phyloP scores from a whole-genome alignment of 2,888 invertebrate genomes.

The Cancer borealis region DNA sequence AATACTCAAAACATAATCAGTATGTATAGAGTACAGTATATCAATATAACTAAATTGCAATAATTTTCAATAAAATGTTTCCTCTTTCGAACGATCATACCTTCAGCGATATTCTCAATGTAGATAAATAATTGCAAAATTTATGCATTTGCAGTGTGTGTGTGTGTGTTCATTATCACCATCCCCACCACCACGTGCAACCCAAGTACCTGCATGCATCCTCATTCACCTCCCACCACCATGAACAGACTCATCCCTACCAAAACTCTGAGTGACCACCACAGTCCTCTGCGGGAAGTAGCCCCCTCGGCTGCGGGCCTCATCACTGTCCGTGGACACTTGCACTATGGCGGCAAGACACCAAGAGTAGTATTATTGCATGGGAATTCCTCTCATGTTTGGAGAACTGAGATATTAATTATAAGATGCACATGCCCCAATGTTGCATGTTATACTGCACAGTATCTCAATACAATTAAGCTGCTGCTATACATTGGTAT shows the following conservation, averaged over 20 bases:
- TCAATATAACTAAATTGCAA: not conserved
- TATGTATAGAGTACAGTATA: not conserved
- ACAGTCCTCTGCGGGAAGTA: constrained; percentile 62
- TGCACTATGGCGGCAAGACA: constrained; percentile 56
- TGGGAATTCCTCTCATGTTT: not conserved
- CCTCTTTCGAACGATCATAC: not conserved
- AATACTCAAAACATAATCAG: not conserved
- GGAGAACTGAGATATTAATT: not conserved
- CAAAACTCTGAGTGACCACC: constrained; percentile 52
- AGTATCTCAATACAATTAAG: not conserved
- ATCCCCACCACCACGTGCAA: not conserved
- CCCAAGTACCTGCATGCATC: not conserved
- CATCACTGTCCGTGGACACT: constrained; percentile 63
- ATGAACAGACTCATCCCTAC: constrained; percentile 54
- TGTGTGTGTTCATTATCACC: constrained; percentile 8
- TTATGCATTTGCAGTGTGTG: not conserved
- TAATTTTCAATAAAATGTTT: not conserved
- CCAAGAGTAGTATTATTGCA: constrained; percentile 44
- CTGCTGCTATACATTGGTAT: not conserved
- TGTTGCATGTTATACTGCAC: not conserved
- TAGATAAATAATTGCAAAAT: not conserved
- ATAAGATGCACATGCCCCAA: not conserved
- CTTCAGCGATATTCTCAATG: not conserved
- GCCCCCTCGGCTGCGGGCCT: constrained; percentile 66
- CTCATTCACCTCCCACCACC: constrained; percentile 30